Evolutionary conservation across 2,113 vertebrate species (phyloP).

Genomic region (Brienomyrus longianalis): DNA sequence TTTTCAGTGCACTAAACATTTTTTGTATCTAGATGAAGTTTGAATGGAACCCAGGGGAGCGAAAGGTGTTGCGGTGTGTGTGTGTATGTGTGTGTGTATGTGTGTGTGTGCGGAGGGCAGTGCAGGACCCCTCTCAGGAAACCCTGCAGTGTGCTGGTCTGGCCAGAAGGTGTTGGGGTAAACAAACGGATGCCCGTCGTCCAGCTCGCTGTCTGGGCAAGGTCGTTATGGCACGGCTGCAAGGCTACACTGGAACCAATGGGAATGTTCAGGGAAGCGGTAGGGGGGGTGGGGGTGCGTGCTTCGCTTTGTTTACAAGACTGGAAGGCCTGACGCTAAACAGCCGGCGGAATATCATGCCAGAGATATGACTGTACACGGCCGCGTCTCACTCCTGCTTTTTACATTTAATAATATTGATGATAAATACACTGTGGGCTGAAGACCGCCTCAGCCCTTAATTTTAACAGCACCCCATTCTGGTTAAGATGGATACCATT

Average conservation of each 20-base stretch:
- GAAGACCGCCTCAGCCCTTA: neutral
- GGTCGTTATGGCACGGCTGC: neutral
- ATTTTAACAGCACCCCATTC: neutral
- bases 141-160: neutral
- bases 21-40: neutral
- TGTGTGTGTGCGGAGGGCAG: neutral
- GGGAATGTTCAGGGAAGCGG: neutral
- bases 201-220: neutral
- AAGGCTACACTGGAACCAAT: neutral
- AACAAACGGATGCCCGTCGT: neutral
- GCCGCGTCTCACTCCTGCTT: neutral
- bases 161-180: neutral
- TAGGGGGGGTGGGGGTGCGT: neutral
- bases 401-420: neutral
- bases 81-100: neutral
- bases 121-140: neutral
- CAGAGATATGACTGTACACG: conserved; percentile 22
- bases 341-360: neutral
- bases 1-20: neutral
- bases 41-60: neutral
- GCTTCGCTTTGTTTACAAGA: conserved; percentile 15
- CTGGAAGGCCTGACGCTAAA: neutral
- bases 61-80: neutral
- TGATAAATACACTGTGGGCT: conserved; percentile 1
- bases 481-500: neutral